Base-by-base conservation (phyloP, 1,140 invertebrate genomes). In the Drosophila lacertosa region DNA sequence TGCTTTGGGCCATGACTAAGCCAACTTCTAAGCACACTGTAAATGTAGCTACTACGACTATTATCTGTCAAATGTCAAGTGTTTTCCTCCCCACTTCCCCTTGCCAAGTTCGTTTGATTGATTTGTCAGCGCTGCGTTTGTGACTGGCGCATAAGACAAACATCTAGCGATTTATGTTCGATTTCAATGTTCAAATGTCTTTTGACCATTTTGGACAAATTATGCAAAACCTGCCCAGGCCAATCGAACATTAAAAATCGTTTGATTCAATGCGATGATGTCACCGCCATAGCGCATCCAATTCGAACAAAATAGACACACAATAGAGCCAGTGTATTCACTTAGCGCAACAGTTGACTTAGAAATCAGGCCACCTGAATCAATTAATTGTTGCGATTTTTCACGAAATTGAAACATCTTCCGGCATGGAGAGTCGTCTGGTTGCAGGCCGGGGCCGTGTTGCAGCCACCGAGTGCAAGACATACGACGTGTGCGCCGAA, bases 331-430 rank as follows among this genome's bases (percentile, higher is more conserved):
- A 22, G n/a, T 10, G 24, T 39, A 33, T 51, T 75, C 45, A 76
- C 35, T 33, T 48, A 18, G 16, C 20, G 16, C 11, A 22, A n/a
- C 11, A 32, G 16, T 16, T 9, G 35, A 13, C 59, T 42, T 77
- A 70, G 77, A 84, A 84, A 84, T 86, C 81, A 50, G 81, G 81
- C 73, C 81, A 84, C 73, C 74, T 77, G 74, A 79, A 86, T 77
- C 73, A 77, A 67, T 84, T 86, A 84, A 86, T 84, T 84, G 80
- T 84, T 79, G 80, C 72, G 59, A 83, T 83, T 83, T 83, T 84
- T 83, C 76, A 84, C 67, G 74, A 78, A 84, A 84, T 84, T 86
- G 73, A 86, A 86, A 88, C 81, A 88, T 86, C 81, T 86, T 86
- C 81, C 81, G 81, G 81, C 81, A 88, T 60, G 45, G 44, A 11